Evolutionary conservation across 2,113 vertebrate species (phyloP).

Genomic region (Verasper variegatus): DNA sequence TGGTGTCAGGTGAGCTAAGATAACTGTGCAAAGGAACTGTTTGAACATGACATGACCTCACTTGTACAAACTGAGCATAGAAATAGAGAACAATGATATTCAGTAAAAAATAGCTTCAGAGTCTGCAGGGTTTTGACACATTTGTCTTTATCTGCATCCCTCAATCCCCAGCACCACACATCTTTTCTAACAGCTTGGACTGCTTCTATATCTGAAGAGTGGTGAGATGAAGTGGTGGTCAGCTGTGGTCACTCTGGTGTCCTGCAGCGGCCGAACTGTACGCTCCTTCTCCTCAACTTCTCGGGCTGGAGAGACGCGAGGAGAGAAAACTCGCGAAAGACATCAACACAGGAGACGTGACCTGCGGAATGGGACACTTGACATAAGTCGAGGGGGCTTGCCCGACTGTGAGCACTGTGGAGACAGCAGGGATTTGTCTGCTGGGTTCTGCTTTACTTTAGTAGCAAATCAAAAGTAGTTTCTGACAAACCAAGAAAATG

Average conservation of each 20-base stretch:
- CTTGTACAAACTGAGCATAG: neutral
- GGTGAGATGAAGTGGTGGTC: slow-evolving; percentile 1
- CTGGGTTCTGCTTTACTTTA: neutral
- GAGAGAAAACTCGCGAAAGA: slow-evolving; percentile 87
- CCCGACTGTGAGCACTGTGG: neutral
- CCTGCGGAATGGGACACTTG: slow-evolving; percentile 78
- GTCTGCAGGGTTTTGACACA: neutral
- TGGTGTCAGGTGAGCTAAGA: slow-evolving; percentile 3
- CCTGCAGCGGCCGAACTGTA: slow-evolving; percentile 76
- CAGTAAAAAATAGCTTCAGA: neutral
- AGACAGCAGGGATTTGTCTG: too few relatives aligned
- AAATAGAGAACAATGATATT: slow-evolving; percentile 4
- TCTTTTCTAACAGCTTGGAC: neutral
- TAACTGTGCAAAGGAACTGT: slow-evolving; percentile 1
- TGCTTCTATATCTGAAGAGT: neutral
- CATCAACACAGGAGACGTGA: slow-evolving; percentile 78
- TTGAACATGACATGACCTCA: neutral
- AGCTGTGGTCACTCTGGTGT: slow-evolving; percentile 40
- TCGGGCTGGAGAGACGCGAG: slow-evolving; percentile 85
- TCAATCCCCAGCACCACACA: neutral
- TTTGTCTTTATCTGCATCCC: neutral
- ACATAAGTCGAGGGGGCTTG: neutral
- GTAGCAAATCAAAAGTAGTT: too few relatives aligned
- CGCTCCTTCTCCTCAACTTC: slow-evolving; percentile 81
- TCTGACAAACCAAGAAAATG: too few relatives aligned